phyloP scores from a whole-genome alignment of 2,797 vertebrate species.

The Micrastur ruficollis region DNA sequence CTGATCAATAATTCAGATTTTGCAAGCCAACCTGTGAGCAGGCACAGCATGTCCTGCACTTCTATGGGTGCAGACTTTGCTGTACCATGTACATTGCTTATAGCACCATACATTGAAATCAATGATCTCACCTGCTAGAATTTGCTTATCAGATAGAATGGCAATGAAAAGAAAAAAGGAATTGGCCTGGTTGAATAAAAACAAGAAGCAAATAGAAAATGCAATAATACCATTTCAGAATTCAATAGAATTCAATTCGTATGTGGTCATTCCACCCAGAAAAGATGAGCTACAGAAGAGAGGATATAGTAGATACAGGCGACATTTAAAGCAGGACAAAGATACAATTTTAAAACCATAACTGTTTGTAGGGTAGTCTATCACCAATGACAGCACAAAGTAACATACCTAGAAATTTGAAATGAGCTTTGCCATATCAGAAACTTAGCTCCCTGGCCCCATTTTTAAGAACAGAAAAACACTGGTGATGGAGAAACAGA shows the following conservation, averaged over 20 bases:
- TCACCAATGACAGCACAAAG: not conserved
- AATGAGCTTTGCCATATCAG: not conserved
- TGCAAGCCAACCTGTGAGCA: not conserved
- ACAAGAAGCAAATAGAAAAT: not conserved
- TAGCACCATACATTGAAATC: not conserved
- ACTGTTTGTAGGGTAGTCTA: not conserved
- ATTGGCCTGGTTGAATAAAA: not conserved
- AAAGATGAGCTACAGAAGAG: not conserved
- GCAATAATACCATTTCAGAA: accelerated
- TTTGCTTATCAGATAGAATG: not conserved
- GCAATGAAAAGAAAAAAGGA: not conserved
- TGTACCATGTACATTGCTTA: accelerated
- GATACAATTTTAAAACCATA: not conserved
- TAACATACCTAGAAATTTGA: not conserved
- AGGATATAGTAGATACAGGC: accelerated
- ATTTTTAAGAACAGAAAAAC: not conserved
- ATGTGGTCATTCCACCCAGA: not conserved
- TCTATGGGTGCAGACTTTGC: not conserved
- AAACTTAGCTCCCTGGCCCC: not conserved
- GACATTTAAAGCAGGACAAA: not conserved
- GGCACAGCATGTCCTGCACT: not conserved
- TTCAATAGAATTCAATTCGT: not conserved
- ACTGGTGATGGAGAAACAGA: not conserved
- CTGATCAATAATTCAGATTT: not conserved
- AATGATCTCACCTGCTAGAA: not conserved